Evolutionary conservation across 2,797 vertebrate genomes (phyloP).

Genomic region (Tolypeutes matacus): DNA sequence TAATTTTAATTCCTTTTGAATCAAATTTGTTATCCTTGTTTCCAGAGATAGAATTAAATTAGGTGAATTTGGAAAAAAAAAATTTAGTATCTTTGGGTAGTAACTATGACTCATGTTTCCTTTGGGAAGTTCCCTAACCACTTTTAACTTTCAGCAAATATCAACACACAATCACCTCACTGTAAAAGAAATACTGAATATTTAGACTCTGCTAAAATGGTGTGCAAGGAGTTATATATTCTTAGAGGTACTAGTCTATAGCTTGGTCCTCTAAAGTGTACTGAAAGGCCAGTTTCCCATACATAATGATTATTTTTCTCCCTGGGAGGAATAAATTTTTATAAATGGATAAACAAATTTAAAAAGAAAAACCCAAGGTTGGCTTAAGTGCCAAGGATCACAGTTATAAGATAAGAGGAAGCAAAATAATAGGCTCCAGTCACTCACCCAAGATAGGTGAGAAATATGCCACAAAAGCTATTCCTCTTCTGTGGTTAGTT

Average conservation of each 20-base stretch:
- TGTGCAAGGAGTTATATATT: not conserved
- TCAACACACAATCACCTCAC: not conserved
- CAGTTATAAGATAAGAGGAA: not conserved
- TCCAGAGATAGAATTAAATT: conserved; percentile 49
- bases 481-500: not conserved
- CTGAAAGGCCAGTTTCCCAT: not conserved
- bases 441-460: not conserved
- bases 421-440: not conserved
- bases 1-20: conserved; percentile 15
- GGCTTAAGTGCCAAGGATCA: not conserved
- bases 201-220: not conserved
- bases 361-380: not conserved
- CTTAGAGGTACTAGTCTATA: not conserved
- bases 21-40: conserved; percentile 25
- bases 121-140: not conserved
- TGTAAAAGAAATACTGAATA: not conserved
- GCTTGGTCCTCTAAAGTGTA: not conserved
- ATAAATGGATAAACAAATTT: not conserved
- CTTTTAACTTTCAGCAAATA: not conserved
- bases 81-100: not conserved
- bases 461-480: not conserved
- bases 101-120: not conserved
- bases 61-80: not conserved
- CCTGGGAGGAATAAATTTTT: not conserved
- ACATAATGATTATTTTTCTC: not conserved